Evolutionary conservation across 2,888 invertebrate genomes (phyloP).

Genomic region (Morpho deidamia): DNA sequence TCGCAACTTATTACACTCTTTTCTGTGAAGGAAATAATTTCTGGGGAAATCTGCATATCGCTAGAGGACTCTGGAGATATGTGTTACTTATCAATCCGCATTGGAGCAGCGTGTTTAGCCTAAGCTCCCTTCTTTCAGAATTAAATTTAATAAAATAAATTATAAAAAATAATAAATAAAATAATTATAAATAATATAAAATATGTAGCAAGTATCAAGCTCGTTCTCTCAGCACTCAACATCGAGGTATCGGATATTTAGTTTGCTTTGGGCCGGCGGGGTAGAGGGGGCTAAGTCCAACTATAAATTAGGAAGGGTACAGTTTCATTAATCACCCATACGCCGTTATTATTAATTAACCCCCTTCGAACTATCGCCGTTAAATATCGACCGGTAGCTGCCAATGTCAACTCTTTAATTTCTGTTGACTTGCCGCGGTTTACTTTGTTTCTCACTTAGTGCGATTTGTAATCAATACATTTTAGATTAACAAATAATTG

Average conservation of each 20-base stretch:
- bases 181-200: no score
- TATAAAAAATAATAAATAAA: no score
- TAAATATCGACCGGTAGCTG: conserved; percentile 64
- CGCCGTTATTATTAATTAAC: conserved; percentile 79
- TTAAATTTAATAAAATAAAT: no score
- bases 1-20: no score
- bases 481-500: no score
- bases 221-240: conserved; percentile 37
- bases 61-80: no score
- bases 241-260: conserved; percentile 78
- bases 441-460: background rate
- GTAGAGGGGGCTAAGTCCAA: conserved; percentile 73
- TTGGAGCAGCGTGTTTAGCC: no score
- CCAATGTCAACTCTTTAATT: conserved; percentile 55
- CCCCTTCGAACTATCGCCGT: conserved; percentile 69
- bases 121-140: no score
- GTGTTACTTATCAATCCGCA: no score
- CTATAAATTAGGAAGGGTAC: conserved; percentile 79
- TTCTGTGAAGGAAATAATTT: no score
- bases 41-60: no score
- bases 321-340: conserved; percentile 79
- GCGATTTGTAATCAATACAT: no score
- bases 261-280: conserved; percentile 73
- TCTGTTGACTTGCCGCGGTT: conserved; percentile 6
- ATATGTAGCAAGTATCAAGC: conserved; percentile 42